Evolutionary conservation across 2,797 vertebrate genomes (phyloP), one percentile per base, ranked within the genome.

Genomic region (Distichodus sexfasciatus): DNA sequence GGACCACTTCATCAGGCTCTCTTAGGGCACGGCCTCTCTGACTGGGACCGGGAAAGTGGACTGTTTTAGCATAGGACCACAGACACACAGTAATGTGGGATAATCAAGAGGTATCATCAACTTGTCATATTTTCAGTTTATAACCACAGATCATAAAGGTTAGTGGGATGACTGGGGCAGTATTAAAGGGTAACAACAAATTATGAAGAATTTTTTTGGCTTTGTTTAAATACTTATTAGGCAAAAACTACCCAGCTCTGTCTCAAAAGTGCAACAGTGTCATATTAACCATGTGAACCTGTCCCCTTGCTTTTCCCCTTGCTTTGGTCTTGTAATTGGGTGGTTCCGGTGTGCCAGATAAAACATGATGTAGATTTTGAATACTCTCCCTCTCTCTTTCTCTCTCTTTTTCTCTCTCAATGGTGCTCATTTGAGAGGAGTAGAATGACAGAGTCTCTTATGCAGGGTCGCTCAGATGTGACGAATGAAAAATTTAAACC

Each of bases 401-500:
- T 61, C 61, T 74, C 50, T 81, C 66, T 75, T 80, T 83, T 77
- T 72, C 55, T 51, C 69, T 83, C 74, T 82, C 76, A 69, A 76
- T 67, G 31, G 72, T 50, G 81, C 89, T 91, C 89, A 88, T 92
- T 90, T 91, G 80, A 86, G 86, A 85, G 79, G 78, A 77, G 79
- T 84, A 80, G 86, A 76, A 87, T 87, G 87, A 88, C 85, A 86
- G 85, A 72, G 85, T 87, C 82, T 57, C 80, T 84, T 83, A 58
- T 78, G 48, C 77, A 66, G 86, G 87, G 88, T 90, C 84, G 76
- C 78, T 61, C 79, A 86, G 82, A 90, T 85, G 83, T 89, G 84
- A 86, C 76, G 81, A 69, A 86, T 84, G 72, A 87, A 81, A 86
- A 85, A 83, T 86, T 83, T 84, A 88, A 89, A 88, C 87, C 84